Base-by-base conservation (phyloP, 2,113 vertebrate genomes). In the Muntiacus muntjak region DNA sequence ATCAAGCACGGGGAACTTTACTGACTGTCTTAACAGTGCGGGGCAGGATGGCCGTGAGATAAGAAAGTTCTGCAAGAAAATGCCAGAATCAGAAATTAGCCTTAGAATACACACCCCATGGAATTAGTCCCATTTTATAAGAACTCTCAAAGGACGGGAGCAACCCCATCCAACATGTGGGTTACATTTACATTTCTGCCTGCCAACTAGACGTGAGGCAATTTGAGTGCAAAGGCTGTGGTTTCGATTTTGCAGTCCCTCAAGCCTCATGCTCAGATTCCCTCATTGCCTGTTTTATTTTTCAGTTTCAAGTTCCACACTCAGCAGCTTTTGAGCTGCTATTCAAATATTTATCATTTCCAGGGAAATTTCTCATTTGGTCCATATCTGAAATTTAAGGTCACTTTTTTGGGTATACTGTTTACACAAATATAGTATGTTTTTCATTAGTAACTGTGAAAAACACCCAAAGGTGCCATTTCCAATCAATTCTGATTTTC, bases 381-480 rank as follows among this genome's bases (percentile, higher is more conserved):
- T 92, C 40, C 89, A 87, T 78, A 33, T 95, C 71, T 97, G 45
- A 94, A 95, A 45, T 87, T 92, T 95, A 96, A 87, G 87, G 60
- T 43, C 79, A n/a, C 33, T 76, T 58, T 94, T 94, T 74, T 50
- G 40, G 96, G 89, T 33, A 7, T 79, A 43, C 67, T 91, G 71
- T 96, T 97, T 97, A 92, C 23, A 92, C 28, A 96, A 96, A 84
- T 82, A 90, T 57, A 81, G 47, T 76, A 82, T 94, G 97, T 74
- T 97, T 96, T 92, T 84, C 60, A 96, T 98, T 97, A 96, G 84
- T 92, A 95, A 93, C 87, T 87, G 85, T 89, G 92, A 94, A 95
- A 94, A 91, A 83, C 81, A 57, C n/a, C 89, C 45, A 67, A 82
- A 95, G 52, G 71, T 64, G 84, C 50, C 81, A 82, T 96, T 97